phyloP scores from a whole-genome alignment of 2,113 vertebrate genomes.

The Jaculus jaculus region DNA sequence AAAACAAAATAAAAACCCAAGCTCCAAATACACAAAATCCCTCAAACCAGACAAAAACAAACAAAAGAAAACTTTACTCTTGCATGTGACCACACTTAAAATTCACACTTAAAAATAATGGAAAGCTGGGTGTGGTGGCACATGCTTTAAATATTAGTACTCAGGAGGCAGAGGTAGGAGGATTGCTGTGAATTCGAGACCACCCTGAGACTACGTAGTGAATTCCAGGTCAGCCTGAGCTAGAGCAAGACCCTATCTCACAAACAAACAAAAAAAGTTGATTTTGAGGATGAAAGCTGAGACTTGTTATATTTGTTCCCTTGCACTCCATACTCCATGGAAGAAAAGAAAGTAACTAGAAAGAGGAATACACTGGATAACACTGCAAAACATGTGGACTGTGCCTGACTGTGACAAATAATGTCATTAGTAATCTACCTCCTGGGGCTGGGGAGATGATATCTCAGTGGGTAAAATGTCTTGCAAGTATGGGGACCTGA shows the following conservation, averaged over 20 bases:
- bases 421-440: not conserved
- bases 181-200: no score
- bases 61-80: not conserved
- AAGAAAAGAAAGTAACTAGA: not conserved
- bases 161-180: no score
- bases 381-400: not conserved
- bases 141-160: no score
- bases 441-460: not conserved
- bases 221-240: no score
- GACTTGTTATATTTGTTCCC: not conserved
- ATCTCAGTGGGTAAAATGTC: no score
- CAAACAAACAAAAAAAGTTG: not conserved
- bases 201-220: no score
- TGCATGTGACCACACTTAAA: not conserved
- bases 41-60: not conserved
- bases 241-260: no score
- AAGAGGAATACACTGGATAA: not conserved
- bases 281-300: not conserved
- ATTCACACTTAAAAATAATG: not conserved
- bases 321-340: not conserved
- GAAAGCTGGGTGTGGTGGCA: no score
- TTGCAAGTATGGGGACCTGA: no score
- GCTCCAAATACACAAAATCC: not conserved
- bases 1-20: not conserved
- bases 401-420: not conserved